Conservation (phyloP, 1,140 invertebrate genomes). For the Panagrolaimus sp. region DNA sequence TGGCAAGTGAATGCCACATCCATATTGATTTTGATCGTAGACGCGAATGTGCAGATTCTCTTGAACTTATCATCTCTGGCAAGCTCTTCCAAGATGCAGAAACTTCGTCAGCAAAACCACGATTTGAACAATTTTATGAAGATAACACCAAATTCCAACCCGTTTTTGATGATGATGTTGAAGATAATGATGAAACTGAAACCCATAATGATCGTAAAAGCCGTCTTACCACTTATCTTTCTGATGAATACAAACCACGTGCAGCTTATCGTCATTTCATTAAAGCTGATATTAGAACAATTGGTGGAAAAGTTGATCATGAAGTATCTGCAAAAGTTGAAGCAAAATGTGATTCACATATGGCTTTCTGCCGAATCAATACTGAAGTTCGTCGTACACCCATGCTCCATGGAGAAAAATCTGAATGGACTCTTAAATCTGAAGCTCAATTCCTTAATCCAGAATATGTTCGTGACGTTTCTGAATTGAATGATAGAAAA, state of each 20-base stretch:
- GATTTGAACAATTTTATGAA: background rate
- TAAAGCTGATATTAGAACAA: background rate
- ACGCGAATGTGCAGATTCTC: too few species aligned
- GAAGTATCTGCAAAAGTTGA: background rate
- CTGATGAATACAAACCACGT: background rate
- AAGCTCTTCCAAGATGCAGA: background rate
- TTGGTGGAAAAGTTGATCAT: background rate
- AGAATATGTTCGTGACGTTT: constrained; percentile 17
- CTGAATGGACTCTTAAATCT: constrained; percentile 25
- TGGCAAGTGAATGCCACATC: too few species aligned
- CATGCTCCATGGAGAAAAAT: background rate
- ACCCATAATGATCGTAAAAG: background rate
- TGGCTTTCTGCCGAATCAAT: constrained; percentile 16
- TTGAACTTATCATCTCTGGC: background rate
- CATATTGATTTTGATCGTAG: too few species aligned
- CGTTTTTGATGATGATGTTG: background rate
- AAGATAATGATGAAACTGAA: too few species aligned
- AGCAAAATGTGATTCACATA: background rate
- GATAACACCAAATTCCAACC: background rate
- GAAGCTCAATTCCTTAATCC: constrained; percentile 32
- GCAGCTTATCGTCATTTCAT: background rate
- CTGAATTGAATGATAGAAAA: constrained; percentile 14
- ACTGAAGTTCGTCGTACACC: constrained; percentile 14
- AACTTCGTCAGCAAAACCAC: too few species aligned
- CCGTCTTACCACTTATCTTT: background rate